These are phyloP conservation scores for Phalacrocorax brasilianus DNA, from an alignment of 2,113 vertebrate genomes.

Conservation along the genomic window DNA sequence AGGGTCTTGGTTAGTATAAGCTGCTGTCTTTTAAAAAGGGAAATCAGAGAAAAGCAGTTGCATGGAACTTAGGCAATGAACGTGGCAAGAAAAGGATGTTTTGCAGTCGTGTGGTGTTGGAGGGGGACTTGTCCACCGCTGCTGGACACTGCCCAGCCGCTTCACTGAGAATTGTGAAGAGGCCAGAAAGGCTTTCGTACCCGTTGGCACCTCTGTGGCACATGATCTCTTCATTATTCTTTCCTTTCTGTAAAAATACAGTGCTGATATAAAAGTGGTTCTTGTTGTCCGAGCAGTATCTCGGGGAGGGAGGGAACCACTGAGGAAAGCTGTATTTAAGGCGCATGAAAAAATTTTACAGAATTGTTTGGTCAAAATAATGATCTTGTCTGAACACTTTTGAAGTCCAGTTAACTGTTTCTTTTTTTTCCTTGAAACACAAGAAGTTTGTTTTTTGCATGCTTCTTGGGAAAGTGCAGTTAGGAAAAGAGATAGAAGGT, in stretches of 20 bases:
- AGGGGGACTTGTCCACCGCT: not conserved
- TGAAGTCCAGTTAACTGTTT: slow-evolving; percentile 47
- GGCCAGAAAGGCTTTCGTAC: not conserved
- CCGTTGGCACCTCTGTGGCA: not conserved
- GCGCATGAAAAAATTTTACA: not conserved
- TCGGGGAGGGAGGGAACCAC: not conserved
- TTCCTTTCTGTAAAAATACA: not conserved
- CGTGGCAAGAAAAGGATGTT: not conserved
- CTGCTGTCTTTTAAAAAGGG: not conserved
- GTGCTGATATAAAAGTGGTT: not conserved
- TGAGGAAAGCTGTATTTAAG: not conserved
- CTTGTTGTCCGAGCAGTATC: not conserved
- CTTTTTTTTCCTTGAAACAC: slow-evolving; percentile 49
- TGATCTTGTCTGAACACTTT: not conserved
- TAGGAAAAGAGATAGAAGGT: slow-evolving; percentile 81
- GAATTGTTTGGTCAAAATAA: not conserved
- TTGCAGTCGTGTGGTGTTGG: not conserved
- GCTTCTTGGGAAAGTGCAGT: slow-evolving; percentile 80
- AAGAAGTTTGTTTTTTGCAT: slow-evolving; percentile 78
- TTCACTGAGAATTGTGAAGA: not conserved
- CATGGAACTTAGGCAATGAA: not conserved
- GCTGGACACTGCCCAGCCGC: not conserved
- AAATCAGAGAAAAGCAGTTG: not conserved
- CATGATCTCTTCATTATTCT: not conserved
- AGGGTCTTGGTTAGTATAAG: not conserved